Evolutionary conservation across 2,113 vertebrate species (phyloP), one percentile per base, ranked within the genome.

Genomic region (Limnothrissa miodon): DNA sequence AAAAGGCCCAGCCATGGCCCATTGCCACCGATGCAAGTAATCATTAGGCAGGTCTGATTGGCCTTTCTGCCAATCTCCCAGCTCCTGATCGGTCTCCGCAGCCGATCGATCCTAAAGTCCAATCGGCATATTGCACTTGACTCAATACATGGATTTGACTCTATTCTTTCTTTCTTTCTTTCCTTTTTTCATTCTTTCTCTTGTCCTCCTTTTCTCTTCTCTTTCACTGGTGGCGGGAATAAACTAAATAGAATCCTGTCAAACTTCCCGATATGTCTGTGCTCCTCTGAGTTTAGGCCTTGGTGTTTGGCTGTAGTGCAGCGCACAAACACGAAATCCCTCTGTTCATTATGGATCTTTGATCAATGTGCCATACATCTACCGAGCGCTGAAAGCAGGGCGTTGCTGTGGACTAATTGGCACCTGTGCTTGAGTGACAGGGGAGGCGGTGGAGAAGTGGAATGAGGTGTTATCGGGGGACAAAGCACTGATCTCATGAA

Each of bases 1-100:
- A 62, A 21, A 33, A 33, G 66, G 44, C 62, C 25, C 79, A 15
- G 39, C 56, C 79, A 11, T 19, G 79, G 70, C 42, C 44, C 66
- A 45, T 81, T 78, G 45, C 13, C 45, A 39, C 0, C 13, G 78
- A 45, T 51, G 51, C 56, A 51, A 79, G 80, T 44, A 83, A 83
- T 88, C 36, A 62, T 56, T 39, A 9, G 74, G 33, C 59, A 78
- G 10, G 23, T 84, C 81, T 74, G 83, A 88, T 80, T 82, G 78
- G 81, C 79, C 36, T 51, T 84, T 88, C 83, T 88, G 78, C 81
- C 83, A 83, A 86, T 88, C 45, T 74, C 17, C 9, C 4, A 78
- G 0, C 45, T 66, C 21, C 45, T 44, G 44, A 80, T 83, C 81
- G 78, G 45, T n/a, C 85, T 39, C 51, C n/a, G 66, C 45, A 45